Base-by-base conservation (phyloP, 2,797 vertebrate genomes). In the Ptychobarbus kaznakovi region DNA sequence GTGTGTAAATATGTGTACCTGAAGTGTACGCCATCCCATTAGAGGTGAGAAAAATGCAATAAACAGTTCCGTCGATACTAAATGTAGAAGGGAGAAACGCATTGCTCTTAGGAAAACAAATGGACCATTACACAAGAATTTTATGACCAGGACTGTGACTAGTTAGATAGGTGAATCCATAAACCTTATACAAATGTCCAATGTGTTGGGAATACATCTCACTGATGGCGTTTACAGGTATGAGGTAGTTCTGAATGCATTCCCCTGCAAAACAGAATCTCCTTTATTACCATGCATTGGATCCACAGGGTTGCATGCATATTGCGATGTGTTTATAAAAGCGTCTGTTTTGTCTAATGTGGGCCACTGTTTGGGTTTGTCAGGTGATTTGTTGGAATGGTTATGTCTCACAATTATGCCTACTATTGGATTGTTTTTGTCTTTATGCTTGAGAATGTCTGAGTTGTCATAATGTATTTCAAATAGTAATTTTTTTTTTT, bases 71-170 rank as follows among this genome's bases (percentile, higher is more conserved):
- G 82, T 94, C 80, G 82, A 89, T 90, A 86, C 90, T 88, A 90
- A 89, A 90, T 89, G 91, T 91, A 90, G 89, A 79, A 72, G 90
- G 90, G 90, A 90, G 89, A 91, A 91, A 93, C 92, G 90, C 90
- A 92, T 93, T 90, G 93, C 92, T 94, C 88, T 92, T 22, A 86
- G 93, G 90, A 91, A 93, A 92, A 94, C 94, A 94, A 95, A 93
- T 92, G 90, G 92, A 90, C 92, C 91, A 93, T 95, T 95, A 93
- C 91, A 90, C 90, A 87, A 91, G 89, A 89, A 90, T 91, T 92
- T 93, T 92, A 91, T 90, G 92, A 91, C 90, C 89, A 85, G 91
- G 93, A 90, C 92, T 91, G 92, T 93, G 94, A 94, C 92, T 91
- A 91, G 93, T 90, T 93, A 92, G 90, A 91, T 88, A 86, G 38